These are phyloP conservation scores for Garra rufa DNA, from an alignment of 2,113 vertebrate species.

Conservation along the genomic window DNA sequence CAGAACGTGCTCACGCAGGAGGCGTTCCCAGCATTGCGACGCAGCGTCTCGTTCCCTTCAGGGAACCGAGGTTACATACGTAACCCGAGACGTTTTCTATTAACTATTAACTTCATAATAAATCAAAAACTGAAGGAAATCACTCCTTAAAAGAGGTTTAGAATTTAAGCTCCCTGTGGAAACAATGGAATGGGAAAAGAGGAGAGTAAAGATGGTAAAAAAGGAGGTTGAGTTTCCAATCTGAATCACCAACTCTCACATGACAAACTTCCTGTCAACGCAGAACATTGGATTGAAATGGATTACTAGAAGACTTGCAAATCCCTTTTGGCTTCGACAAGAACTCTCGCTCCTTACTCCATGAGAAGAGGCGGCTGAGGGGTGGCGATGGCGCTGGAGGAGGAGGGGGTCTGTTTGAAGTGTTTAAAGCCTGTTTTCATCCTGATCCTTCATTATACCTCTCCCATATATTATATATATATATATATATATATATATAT, in stretches of 20 bases:
- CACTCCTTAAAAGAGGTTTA: neutral
- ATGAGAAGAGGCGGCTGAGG: conserved; percentile 29
- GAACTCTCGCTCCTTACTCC: conserved; percentile 17
- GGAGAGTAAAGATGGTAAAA: neutral
- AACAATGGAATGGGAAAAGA: neutral
- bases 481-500: too few relatives aligned
- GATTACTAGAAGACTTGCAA: conserved; percentile 53
- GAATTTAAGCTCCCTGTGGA: neutral
- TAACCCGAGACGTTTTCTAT: too few relatives aligned
- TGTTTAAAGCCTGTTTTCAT: conserved; percentile 55
- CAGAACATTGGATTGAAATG: conserved; percentile 48
- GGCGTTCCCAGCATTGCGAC: too few relatives aligned
- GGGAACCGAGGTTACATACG: too few relatives aligned
- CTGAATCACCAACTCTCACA: conserved; percentile 14
- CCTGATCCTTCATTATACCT: conserved; percentile 51
- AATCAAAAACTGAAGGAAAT: too few relatives aligned
- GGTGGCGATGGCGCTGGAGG: conserved; percentile 6
- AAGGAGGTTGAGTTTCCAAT: neutral
- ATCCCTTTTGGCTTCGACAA: conserved; percentile 45
- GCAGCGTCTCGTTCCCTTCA: too few relatives aligned
- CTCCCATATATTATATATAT: too few relatives aligned
- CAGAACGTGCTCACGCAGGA: too few relatives aligned
- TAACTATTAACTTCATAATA: too few relatives aligned
- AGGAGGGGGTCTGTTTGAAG: neutral
- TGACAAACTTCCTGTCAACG: conserved; percentile 42